phyloP scores from a whole-genome alignment of 2,888 invertebrate species.

The Ischnus inquisitorius region DNA sequence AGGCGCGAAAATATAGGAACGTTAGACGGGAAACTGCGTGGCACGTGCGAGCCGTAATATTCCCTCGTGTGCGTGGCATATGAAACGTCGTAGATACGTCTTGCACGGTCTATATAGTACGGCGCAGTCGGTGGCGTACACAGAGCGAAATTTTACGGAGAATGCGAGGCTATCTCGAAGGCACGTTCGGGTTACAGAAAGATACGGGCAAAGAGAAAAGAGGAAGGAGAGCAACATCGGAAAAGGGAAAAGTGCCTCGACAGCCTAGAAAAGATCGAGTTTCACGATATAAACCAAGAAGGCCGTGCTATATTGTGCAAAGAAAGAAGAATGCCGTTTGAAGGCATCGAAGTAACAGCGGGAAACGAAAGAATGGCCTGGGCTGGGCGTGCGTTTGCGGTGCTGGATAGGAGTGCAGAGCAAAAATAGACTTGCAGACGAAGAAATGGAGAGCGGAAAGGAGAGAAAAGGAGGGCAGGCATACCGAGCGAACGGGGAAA shows the following conservation, averaged over 20 bases:
- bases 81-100: conserved; percentile 69
- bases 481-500: conserved; percentile 33
- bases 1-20: conserved; percentile 46
- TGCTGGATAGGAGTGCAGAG: conserved; percentile 22
- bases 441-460: conserved; percentile 11
- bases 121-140: conserved; percentile 3
- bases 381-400: conserved; percentile 13
- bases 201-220: conserved; percentile 38
- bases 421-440: conserved; percentile 34
- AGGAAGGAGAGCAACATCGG: conserved; percentile 1
- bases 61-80: conserved; percentile 74
- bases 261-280: not conserved
- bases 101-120: conserved; percentile 42
- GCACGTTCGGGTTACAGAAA: conserved; percentile 56
- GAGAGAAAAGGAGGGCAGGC: conserved; percentile 32
- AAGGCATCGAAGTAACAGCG: conserved; percentile 42
- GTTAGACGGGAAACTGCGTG: conserved; percentile 70
- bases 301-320: conserved; percentile 5
- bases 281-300: conserved; percentile 36
- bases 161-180: conserved; percentile 33
- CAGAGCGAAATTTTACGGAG: conserved; percentile 47
- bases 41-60: conserved; percentile 78
- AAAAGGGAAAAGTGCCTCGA: conserved; percentile 17
- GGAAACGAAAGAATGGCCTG: conserved; percentile 38
- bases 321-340: conserved; percentile 48